phyloP scores from a whole-genome alignment of 2,888 invertebrate genomes.

The Apeira syringaria region DNA sequence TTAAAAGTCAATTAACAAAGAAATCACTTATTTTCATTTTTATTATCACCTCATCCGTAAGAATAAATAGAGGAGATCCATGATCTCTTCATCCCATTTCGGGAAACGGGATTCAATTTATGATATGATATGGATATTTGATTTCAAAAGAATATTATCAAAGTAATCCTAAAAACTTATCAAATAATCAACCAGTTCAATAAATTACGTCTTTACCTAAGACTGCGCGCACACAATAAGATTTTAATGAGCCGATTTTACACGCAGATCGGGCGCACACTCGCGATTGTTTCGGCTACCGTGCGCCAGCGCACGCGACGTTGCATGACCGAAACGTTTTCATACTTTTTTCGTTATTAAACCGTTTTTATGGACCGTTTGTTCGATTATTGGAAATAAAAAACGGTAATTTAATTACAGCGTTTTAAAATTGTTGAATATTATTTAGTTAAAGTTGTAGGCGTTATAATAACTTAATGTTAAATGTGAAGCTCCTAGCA shows the following conservation, averaged over 20 bases:
- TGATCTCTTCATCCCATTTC: no score
- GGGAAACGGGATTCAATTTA: no score
- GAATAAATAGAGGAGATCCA: no score
- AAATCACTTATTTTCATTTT: no score
- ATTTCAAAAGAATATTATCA: no score
- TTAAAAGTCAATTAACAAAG: no score
- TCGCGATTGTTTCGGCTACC: slow-evolving; percentile 44
- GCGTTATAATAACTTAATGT: slow-evolving; percentile 14
- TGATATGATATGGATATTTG: no score
- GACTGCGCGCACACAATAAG: slow-evolving; percentile 34
- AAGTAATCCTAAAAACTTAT: no score
- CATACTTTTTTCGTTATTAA: slow-evolving; percentile 26
- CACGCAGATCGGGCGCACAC: slow-evolving; percentile 32
- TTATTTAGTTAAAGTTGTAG: slow-evolving; percentile 7
- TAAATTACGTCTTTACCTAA: slow-evolving; percentile 26
- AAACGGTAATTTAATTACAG: slow-evolving; percentile 19
- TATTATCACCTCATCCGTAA: no score
- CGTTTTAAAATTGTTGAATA: slow-evolving; percentile 5
- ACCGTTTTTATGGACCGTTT: slow-evolving; percentile 30
- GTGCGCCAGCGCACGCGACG: slow-evolving; percentile 66
- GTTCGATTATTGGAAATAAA: slow-evolving; percentile 22
- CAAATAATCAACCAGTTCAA: slow-evolving; percentile 30
- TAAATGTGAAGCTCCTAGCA: slow-evolving; percentile 2
- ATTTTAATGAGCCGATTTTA: slow-evolving; percentile 38
- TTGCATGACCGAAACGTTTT: slow-evolving; percentile 62